Conservation (phyloP, 2,113 vertebrate species). For the Misgurnus mizolepis region DNA sequence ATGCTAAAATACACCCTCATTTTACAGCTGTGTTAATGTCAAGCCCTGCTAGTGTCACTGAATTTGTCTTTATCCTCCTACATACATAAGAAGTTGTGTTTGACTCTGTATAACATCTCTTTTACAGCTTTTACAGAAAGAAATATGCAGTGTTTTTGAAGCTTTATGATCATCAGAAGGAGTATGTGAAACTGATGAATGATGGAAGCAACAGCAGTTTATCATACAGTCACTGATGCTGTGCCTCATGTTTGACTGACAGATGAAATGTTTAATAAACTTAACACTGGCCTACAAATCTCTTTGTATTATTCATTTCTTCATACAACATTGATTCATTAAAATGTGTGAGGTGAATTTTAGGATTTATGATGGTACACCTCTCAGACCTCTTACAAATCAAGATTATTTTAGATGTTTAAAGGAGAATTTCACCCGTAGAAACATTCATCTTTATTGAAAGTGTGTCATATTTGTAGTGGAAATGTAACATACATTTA, state of each 20-base stretch:
- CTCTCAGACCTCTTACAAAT: too few species aligned
- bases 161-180: slow-evolving; percentile 86
- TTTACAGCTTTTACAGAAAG: slow-evolving; percentile 86
- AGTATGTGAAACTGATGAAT: slow-evolving; percentile 86
- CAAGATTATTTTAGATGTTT: too few species aligned
- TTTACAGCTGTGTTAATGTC: too few species aligned
- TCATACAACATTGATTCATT: not conserved
- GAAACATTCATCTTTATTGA: too few species aligned
- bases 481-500: too few species aligned
- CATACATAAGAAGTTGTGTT: not conserved
- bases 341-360: too few species aligned
- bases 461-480: too few species aligned
- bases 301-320: not conserved
- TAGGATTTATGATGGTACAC: too few species aligned
- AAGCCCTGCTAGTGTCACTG: not conserved
- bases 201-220: slow-evolving; percentile 9
- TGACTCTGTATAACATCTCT: slow-evolving; percentile 25
- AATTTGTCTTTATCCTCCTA: not conserved
- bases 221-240: not conserved
- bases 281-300: not conserved
- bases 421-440: too few species aligned
- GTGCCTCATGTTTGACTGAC: not conserved
- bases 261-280: too few species aligned
- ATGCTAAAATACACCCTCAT: too few species aligned
- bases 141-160: slow-evolving; percentile 89